Evolutionary conservation across 2,797 vertebrate species (phyloP).

Genomic region (Coreius guichenoti): DNA sequence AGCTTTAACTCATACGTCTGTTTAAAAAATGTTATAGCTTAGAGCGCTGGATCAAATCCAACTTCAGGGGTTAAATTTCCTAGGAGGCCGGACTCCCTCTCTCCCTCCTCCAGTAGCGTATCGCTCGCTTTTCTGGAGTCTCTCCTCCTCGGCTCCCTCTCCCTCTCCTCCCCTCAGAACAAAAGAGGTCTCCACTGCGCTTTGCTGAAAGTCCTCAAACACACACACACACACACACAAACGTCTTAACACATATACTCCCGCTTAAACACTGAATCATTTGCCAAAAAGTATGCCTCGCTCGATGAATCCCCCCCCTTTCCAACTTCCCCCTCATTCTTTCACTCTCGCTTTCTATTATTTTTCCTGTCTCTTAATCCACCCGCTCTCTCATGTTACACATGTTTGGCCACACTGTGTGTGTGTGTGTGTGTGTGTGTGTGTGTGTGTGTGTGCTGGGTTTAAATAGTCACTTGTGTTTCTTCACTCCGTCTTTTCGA

Average conservation of each 20-base stretch:
- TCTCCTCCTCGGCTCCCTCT: conserved; percentile 53
- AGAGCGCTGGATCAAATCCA: conserved; percentile 77
- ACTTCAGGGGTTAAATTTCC: conserved; percentile 76
- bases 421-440: conserved; percentile 1
- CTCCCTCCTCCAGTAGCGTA: conserved; percentile 55
- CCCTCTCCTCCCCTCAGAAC: conserved; percentile 68
- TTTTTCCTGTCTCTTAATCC: conserved; percentile 66
- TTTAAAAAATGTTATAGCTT: conserved; percentile 79
- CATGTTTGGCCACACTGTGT: conserved; percentile 64
- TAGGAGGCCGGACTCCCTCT: conserved; percentile 59
- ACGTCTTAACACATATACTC: conserved; percentile 18
- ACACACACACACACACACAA: background rate
- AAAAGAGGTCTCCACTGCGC: conserved; percentile 70
- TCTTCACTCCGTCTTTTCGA: conserved; percentile 60
- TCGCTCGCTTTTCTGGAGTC: conserved; percentile 54
- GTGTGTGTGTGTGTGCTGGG: conserved; percentile 67
- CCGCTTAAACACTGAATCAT: conserved; percentile 35
- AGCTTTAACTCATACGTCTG: conserved; percentile 62
- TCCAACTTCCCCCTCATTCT: conserved; percentile 14
- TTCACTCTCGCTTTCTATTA: conserved; percentile 54
- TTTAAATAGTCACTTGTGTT: conserved; percentile 64
- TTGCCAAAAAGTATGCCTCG: conserved; percentile 45
- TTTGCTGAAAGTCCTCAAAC: conserved; percentile 65
- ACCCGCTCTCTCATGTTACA: conserved; percentile 72
- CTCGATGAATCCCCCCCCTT: conserved; percentile 30